A percentile compares a stretch with the other conserved stretches of the same genome.
Evolutionary conservation across 2,797 vertebrate genomes (phyloP).

Genomic region (Enteromius paludinosus): DNA sequence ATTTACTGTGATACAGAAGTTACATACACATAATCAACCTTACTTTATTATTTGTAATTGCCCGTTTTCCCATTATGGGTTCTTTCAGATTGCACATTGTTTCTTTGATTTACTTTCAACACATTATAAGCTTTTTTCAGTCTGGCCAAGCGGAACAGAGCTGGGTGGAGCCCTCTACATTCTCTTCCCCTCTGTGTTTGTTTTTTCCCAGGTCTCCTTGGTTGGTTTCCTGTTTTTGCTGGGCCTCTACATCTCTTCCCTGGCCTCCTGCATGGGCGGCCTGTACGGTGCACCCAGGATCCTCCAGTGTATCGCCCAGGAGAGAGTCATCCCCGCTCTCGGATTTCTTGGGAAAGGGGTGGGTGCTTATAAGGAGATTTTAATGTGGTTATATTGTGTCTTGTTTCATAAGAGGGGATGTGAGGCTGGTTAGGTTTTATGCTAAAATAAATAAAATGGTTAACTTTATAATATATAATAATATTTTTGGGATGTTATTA

Average conservation of each 20-base stretch:
- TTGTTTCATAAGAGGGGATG: not conserved
- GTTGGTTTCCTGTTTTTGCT: conserved; percentile 97
- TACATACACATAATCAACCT: not conserved
- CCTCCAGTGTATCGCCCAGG: conserved; percentile 95
- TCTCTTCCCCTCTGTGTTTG: conserved; percentile 76
- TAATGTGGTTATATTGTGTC: not conserved
- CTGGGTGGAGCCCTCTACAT: conserved; percentile 73
- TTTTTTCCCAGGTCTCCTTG: conserved; percentile 90
- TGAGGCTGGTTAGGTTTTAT: not conserved
- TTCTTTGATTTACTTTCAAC: conserved; percentile 43
- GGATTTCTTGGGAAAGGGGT: conserved; percentile 89
- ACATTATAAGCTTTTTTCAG: conserved; percentile 28
- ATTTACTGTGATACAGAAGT: not conserved
- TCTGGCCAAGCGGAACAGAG: conserved; percentile 73
- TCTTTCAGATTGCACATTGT: conserved; percentile 25
- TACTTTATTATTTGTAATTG: not conserved
- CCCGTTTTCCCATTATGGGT: not conserved
- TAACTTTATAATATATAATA: not conserved
- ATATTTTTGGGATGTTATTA: not conserved
- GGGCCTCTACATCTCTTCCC: conserved; percentile 95
- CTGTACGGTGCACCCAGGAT: conserved; percentile 96
- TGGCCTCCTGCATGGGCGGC: conserved; percentile 98
- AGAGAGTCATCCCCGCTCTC: conserved; percentile 90
- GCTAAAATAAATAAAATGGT: not conserved
- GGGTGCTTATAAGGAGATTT: conserved; percentile 67